Evolutionary conservation across 2,113 vertebrate species (phyloP).

Genomic region (Brachypodius melanocephalos): DNA sequence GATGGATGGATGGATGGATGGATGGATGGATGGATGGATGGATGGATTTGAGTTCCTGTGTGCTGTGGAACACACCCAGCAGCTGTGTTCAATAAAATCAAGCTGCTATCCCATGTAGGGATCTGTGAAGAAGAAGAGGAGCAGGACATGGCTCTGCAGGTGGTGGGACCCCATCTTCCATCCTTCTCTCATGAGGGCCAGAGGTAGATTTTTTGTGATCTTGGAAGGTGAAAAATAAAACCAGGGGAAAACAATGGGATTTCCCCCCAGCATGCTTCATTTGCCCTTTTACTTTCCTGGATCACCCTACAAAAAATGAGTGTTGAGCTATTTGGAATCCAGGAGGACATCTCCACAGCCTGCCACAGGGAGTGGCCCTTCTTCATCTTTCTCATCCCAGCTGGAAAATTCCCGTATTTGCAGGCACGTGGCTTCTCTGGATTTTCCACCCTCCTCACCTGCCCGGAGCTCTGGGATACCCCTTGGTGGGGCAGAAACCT

Average conservation of each 20-base stretch:
- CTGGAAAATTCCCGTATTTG: background rate
- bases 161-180: background rate
- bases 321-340: rapidly evolving
- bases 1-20: background rate
- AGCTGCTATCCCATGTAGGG: background rate
- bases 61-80: background rate
- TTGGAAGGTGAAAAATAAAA: background rate
- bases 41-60: background rate
- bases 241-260: background rate
- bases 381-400: background rate
- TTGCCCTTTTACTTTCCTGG: background rate
- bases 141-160: background rate
- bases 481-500: background rate
- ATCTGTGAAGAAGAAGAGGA: background rate
- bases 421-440: background rate
- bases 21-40: no score
- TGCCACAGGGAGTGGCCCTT: no score
- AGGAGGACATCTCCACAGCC: background rate
- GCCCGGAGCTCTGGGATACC: background rate
- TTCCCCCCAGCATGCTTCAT: rapidly evolving
- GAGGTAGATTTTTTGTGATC: background rate
- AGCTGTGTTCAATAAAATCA: background rate
- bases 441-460: background rate
- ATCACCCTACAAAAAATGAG: background rate
- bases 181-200: background rate